Evolutionary conservation across 2,888 invertebrate species (phyloP).

Genomic region (Andrena chrysosceles): DNA sequence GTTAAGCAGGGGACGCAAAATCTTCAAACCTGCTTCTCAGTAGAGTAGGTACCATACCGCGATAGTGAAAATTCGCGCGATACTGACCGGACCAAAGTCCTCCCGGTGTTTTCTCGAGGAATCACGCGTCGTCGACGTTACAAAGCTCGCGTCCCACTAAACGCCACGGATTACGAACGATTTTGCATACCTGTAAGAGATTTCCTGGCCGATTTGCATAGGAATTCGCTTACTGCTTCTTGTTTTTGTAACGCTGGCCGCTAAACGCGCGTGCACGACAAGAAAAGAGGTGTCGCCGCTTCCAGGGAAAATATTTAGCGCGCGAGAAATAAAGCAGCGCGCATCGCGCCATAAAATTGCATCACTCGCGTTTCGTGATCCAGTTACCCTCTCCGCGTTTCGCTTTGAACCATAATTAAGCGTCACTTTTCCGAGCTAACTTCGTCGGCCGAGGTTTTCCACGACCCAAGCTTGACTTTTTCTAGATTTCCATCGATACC

Average conservation of each 20-base stretch:
- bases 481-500: slow-evolving; percentile 4
- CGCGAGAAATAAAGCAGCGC: slow-evolving; percentile 26
- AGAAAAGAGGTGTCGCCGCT: neutral
- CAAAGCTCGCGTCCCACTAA: slow-evolving; percentile 31
- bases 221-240: slow-evolving; percentile 29
- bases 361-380: slow-evolving; percentile 40
- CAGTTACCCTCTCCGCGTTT: slow-evolving; percentile 13
- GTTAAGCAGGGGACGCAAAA: too few species aligned
- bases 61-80: slow-evolving; percentile 20
- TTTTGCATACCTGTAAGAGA: slow-evolving; percentile 31
- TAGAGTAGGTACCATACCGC: neutral
- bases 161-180: slow-evolving; percentile 26
- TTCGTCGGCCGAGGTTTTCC: neutral
- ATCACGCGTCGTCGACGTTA: neutral
- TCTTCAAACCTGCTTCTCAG: too few species aligned
- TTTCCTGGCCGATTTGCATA: slow-evolving; percentile 47
- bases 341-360: slow-evolving; percentile 44
- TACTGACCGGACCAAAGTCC: neutral
- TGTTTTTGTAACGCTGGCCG: neutral
- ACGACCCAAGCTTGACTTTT: neutral
- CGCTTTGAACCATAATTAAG: slow-evolving; percentile 20
- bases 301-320: slow-evolving; percentile 37
- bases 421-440: slow-evolving; percentile 3
- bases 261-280: neutral
- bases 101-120: neutral